Conservation (phyloP, 2,888 invertebrate species). For the Andricus curvator region DNA sequence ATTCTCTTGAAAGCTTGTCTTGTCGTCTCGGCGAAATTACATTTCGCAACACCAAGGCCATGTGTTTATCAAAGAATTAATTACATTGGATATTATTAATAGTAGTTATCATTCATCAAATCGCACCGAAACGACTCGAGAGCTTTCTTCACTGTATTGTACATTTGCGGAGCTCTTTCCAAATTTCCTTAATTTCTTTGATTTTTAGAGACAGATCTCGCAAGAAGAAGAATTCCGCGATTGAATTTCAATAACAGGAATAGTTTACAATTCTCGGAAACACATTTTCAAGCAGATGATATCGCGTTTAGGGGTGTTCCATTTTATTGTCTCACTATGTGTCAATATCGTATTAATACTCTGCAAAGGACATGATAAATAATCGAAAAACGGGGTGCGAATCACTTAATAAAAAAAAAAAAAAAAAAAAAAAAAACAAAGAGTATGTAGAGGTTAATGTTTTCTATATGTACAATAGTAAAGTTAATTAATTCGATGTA, state of each 20-base stretch:
- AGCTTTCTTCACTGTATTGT: constrained; percentile 32
- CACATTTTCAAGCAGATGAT: constrained; percentile 47
- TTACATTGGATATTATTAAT: constrained; percentile 21
- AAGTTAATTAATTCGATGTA: constrained; percentile 36
- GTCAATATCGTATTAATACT: constrained; percentile 33
- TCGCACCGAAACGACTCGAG: constrained; percentile 31
- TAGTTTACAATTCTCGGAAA: constrained; percentile 30
- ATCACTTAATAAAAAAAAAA: background rate
- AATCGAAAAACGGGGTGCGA: constrained; percentile 7
- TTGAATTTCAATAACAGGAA: background rate
- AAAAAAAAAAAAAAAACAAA: background rate
- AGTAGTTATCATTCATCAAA: constrained; percentile 19
- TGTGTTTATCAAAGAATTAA: constrained; percentile 49
- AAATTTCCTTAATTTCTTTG: constrained; percentile 6
- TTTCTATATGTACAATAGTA: constrained; percentile 41
- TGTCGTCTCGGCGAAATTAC: constrained; percentile 54
- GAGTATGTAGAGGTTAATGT: background rate
- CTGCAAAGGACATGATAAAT: constrained; percentile 30
- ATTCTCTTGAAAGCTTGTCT: constrained; percentile 62
- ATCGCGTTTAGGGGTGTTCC: constrained; percentile 68
- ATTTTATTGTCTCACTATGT: constrained; percentile 58
- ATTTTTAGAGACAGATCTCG: background rate
- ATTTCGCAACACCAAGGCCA: constrained; percentile 59
- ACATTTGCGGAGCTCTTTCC: constrained; percentile 13
- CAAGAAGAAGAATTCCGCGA: background rate